Percentiles rank a stretch among this genome's conserved stretches.
These are phyloP conservation scores for Aulostomus chinensis DNA, from an alignment of 2,797 vertebrate genomes.

Conservation along the genomic window DNA sequence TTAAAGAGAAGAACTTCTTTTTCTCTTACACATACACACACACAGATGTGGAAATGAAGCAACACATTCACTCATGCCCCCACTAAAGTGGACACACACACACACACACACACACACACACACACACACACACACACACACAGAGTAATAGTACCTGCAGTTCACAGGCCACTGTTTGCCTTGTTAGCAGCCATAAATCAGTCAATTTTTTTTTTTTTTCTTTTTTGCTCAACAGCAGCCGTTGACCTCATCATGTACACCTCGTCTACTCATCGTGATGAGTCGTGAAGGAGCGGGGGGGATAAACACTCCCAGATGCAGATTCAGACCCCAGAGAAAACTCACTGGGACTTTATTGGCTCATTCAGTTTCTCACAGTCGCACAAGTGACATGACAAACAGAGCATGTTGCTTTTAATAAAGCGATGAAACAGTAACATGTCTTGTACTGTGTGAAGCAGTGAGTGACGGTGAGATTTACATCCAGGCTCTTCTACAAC, in stretches of 20 bases:
- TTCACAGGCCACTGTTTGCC: slow-evolving; percentile 43
- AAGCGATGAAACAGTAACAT: too few relatives aligned
- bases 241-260: slow-evolving; percentile 65
- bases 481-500: neutral
- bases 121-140: too few relatives aligned
- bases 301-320: slow-evolving; percentile 79
- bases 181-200: slow-evolving; percentile 66
- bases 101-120: too few relatives aligned
- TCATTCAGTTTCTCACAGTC: too few relatives aligned
- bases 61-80: neutral
- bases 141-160: slow-evolving; percentile 8
- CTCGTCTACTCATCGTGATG: slow-evolving; percentile 62
- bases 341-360: too few relatives aligned
- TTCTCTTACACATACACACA: too few relatives aligned
- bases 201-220: slow-evolving; percentile 22
- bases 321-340: too few relatives aligned
- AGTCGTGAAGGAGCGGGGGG: slow-evolving; percentile 58
- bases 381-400: too few relatives aligned
- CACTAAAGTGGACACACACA: slow-evolving; percentile 21
- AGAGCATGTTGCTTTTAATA: too few relatives aligned
- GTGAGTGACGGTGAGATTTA: too few relatives aligned
- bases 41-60: neutral
- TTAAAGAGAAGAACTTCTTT: slow-evolving; percentile 17
- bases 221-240: slow-evolving; percentile 42
- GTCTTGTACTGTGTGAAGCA: too few relatives aligned